These are phyloP conservation scores for Clarias platycephalus DNA, from an alignment of 2,797 vertebrate species.

Conservation along the genomic window DNA sequence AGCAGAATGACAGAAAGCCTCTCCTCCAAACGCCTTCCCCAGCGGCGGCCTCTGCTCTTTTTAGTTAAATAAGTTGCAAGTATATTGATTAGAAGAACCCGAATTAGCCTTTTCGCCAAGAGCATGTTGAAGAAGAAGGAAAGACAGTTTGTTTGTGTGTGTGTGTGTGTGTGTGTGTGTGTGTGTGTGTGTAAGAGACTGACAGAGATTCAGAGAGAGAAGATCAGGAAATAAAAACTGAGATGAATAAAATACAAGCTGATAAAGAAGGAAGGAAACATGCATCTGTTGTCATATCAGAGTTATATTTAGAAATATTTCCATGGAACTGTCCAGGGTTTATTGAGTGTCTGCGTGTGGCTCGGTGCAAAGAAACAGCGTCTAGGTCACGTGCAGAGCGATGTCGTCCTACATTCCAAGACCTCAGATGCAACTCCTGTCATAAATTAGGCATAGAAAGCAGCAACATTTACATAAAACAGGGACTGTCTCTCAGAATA, in stretches of 20 bases:
- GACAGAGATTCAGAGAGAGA: background rate
- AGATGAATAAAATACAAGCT: background rate
- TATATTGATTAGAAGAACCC: constrained; percentile 72
- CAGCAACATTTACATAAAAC: constrained; percentile 69
- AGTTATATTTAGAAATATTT: constrained; percentile 18
- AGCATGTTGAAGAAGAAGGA: constrained; percentile 47
- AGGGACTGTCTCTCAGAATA: constrained; percentile 62
- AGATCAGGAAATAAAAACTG: background rate
- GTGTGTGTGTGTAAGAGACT: constrained; percentile 13
- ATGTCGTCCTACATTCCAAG: constrained; percentile 56
- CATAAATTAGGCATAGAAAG: constrained; percentile 69
- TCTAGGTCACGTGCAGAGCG: constrained; percentile 51
- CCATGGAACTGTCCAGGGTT: background rate
- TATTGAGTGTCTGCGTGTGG: constrained; percentile 13
- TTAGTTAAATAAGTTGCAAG: constrained; percentile 70
- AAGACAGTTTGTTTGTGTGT: background rate
- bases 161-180: constrained; percentile 14
- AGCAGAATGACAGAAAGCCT: constrained; percentile 46
- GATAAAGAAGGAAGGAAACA: background rate
- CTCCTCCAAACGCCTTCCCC: constrained; percentile 70
- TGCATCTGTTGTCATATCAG: background rate
- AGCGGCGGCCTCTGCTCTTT: constrained; percentile 63
- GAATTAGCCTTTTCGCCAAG: constrained; percentile 64
- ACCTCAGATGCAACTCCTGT: constrained; percentile 50
- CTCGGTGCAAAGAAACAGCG: background rate